Conservation (phyloP, 2,113 vertebrate species). For the Bos javanicus region DNA sequence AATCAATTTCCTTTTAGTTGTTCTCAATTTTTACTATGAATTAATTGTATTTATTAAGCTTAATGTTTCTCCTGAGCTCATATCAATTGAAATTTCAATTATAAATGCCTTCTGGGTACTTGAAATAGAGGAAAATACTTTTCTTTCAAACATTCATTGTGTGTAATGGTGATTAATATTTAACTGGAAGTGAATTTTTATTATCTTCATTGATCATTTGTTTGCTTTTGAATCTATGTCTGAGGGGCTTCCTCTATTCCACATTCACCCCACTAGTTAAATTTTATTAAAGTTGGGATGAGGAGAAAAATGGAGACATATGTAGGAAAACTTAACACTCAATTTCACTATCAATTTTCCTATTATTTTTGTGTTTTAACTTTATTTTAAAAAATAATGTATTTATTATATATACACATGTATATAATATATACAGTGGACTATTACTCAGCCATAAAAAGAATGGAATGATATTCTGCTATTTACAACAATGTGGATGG, state of each 20-base stretch:
- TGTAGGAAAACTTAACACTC: background rate
- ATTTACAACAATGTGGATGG: background rate
- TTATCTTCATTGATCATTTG: background rate
- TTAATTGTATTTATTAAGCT: background rate
- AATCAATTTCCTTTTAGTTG: background rate
- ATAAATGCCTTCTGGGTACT: background rate
- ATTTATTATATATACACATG: background rate
- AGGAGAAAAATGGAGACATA: background rate
- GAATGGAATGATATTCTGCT: background rate
- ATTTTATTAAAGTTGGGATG: background rate
- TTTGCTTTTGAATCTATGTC: background rate
- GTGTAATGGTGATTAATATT: background rate
- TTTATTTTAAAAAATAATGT: background rate
- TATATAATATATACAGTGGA: background rate
- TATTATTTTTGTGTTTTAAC: background rate
- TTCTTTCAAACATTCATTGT: background rate
- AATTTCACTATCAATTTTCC: background rate
- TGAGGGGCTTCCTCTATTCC: background rate
- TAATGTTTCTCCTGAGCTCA: background rate
- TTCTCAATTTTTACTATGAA: background rate
- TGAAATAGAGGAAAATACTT: background rate
- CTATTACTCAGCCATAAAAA: background rate
- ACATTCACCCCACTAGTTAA: background rate
- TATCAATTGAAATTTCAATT: background rate
- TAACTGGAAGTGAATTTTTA: background rate